A percentile compares a stretch with the other conserved stretches of the same genome.
Conservation (phyloP, 2,113 vertebrate genomes). For the Peucedramus taeniatus region DNA sequence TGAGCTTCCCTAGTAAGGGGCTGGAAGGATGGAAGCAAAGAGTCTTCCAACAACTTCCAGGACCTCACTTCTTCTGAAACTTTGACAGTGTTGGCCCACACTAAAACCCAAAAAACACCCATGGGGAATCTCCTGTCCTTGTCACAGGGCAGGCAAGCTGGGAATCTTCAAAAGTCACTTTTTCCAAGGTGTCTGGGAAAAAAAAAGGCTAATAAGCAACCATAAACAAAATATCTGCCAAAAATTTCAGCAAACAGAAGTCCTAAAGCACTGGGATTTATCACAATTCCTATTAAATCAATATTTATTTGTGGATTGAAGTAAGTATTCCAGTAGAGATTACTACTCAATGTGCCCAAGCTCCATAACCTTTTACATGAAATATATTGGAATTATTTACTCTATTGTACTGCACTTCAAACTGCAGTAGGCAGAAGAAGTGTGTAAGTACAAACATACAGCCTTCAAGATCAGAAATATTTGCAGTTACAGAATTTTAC, state of each 20-base stretch:
- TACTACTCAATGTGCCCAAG: neutral
- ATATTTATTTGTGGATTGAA: neutral
- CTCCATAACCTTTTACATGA: neutral
- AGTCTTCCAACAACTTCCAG: neutral
- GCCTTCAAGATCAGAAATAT: neutral
- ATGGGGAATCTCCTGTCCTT: neutral
- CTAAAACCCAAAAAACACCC: neutral
- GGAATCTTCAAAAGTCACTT: neutral
- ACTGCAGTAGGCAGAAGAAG: neutral
- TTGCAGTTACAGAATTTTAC: neutral
- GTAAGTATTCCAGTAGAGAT: neutral
- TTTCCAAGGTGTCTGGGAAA: neutral
- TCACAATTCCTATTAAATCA: neutral
- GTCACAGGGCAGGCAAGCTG: accelerated
- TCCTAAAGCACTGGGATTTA: neutral
- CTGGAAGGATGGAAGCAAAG: neutral
- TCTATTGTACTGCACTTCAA: neutral
- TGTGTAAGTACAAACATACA: neutral
- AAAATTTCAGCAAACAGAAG: neutral
- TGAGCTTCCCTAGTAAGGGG: neutral
- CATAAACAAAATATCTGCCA: neutral
- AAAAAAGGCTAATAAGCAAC: neutral
- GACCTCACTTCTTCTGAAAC: neutral
- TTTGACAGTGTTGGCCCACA: neutral
- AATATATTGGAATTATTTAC: neutral